Evolutionary conservation across 2,888 invertebrate species (phyloP), one percentile per base, ranked within the genome.

Genomic region (Aspidiotus rigidus): DNA sequence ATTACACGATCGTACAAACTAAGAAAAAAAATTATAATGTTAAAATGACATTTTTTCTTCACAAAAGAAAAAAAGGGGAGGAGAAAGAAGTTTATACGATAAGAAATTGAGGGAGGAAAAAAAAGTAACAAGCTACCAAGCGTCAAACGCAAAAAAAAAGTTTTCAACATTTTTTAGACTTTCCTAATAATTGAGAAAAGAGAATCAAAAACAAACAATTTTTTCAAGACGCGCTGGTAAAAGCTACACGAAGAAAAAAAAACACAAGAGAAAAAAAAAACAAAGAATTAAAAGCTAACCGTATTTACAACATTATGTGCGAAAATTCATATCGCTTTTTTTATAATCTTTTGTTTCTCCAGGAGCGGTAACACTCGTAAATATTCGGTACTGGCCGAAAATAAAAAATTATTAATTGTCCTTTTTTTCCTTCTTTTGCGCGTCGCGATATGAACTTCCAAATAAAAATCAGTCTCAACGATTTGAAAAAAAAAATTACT

Each of bases 1-100:
- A 66, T 66, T 66, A 66, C 66, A 66, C 57, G 66, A 66, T 66
- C 66, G 57, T 66, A 66, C 66, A 66, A 66, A 66, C 66, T 66
- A 66, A 66, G 57, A 28, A 28, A 28, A n/a, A 66, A 42, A 63
- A 63, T 66, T 59, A 59, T 39, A 59, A 59, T 59, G 59, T 59
- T 59, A 59, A 59, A 59, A 59, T 59, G 59, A 59, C 59, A 59
- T 59, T 59, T 59, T 28, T 28, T 28, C 28, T 28, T 28, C 28
- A 16, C 56, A 56, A 56, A 59, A 55, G 28, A 28, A 28, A 28
- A 28, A 28, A 28, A 28, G 28, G 28, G 28, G 28, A 28, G 28
- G 28, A 28, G 28, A 28, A 28, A 28, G 28, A 28, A 28, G 28
- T 28, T 28, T 28, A 28, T 28, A 28, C 28, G 28, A 28, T 28